Evolutionary conservation across 1,140 invertebrate genomes (phyloP), one percentile per base, ranked within the genome.

Genomic region (Anastrepha obliqua): DNA sequence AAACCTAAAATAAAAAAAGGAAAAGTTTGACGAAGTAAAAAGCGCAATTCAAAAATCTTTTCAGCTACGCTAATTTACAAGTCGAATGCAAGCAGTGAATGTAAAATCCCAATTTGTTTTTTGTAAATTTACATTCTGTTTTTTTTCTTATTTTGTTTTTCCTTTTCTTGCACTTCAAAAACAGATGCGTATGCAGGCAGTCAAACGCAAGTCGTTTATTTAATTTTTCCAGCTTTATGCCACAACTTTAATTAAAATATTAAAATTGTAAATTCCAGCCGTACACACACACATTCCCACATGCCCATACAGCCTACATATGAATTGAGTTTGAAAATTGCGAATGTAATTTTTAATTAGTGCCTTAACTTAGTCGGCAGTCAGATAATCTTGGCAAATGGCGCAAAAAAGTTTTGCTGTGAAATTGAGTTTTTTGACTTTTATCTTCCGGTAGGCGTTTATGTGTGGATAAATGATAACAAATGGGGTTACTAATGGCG

Each of bases 341-440:
- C 3, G 51, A 86, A 55, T 86, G 85, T 86, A 86, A 86, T 86
- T 86, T 86, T 86, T 86, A 86, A 86, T 86, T 86, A 86, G 55
- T 86, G 42, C 58, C 20, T 86, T 86, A 86, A 86, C 44, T 59
- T 60, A 86, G 55, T 62, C 11, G 13, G 3, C 51, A 62, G 85
- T 42, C 51, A 62, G 85, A 60, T 62, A 86, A 62, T 59, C 59
- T 81, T 20, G 5, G n/a, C 60, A 17, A 62, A 62, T 15, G n/a
- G n/a, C 2, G 1, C 74, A 29, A 13, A 9, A 47, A 29, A 81
- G 47, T 81, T 55, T 81, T 11, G 9, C 74, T 55, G 74, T n/a
- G 17, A 81, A 81, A 55, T 81, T 81, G 74, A 55, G n/a, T 55
- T n/a, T 55, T 2, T 81, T 55, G 44, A 17, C 60, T 62, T 62